Evolutionary conservation across 1,140 invertebrate genomes (phyloP).

Genomic region (Maniola jurtina): DNA sequence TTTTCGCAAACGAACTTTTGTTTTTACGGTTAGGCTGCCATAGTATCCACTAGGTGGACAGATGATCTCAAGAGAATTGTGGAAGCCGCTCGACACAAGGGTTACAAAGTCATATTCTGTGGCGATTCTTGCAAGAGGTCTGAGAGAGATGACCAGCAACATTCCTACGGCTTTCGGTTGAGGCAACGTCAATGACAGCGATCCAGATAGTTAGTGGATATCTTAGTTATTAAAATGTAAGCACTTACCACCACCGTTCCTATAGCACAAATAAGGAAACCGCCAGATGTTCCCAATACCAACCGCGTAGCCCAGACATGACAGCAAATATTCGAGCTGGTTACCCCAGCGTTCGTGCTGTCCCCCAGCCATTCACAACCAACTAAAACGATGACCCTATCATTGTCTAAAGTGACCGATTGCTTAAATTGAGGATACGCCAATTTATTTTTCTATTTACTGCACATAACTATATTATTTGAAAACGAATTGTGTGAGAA

Average conservation of each 20-base stretch:
- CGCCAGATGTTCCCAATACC: constrained; percentile 89
- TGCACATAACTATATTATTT: not conserved
- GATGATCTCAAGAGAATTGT: not conserved
- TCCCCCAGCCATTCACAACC: constrained; percentile 49
- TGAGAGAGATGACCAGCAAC: not conserved
- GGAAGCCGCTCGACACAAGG: not conserved
- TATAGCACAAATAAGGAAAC: constrained; percentile 86
- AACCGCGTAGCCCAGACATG: constrained; percentile 87
- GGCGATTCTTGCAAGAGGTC: not conserved
- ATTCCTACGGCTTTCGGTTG: not conserved
- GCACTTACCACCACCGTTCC: constrained; percentile 80
- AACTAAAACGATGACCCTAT: constrained; percentile 33
- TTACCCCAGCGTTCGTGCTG: constrained; percentile 80
- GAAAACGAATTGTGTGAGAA: not conserved
- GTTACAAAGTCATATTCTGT: not conserved
- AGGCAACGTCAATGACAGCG: not conserved
- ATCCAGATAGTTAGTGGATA: too few relatives aligned
- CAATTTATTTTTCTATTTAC: constrained; percentile 31
- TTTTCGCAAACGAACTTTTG: too few relatives aligned
- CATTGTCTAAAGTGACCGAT: constrained; percentile 35
- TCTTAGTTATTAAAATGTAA: not conserved
- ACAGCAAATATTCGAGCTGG: constrained; percentile 86
- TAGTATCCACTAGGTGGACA: too few relatives aligned
- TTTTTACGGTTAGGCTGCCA: too few relatives aligned
- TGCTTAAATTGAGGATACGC: constrained; percentile 54